Percentiles rank a stretch among this genome's conserved stretches.
Conservation (phyloP, 1,140 invertebrate genomes). For the Hylaeus volcanicus region DNA sequence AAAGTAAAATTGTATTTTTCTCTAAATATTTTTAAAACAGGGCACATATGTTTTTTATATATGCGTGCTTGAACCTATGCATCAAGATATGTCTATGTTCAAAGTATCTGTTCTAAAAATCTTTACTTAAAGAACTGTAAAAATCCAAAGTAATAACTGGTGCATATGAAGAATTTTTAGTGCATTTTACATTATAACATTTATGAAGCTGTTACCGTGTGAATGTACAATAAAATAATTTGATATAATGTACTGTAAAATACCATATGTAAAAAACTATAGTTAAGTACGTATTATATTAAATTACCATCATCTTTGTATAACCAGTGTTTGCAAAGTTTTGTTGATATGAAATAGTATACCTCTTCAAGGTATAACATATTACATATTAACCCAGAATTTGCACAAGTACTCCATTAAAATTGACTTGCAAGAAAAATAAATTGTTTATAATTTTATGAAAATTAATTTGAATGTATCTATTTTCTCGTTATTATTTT, state of each 20-base stretch:
- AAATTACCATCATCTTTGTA: constrained; percentile 57
- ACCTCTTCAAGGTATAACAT: constrained; percentile 1
- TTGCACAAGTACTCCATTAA: constrained; percentile 23
- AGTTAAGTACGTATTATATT: constrained; percentile 61
- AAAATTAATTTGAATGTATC: not conserved
- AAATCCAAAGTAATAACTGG: constrained; percentile 43
- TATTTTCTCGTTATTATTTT: not conserved
- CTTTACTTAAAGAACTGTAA: constrained; percentile 8
- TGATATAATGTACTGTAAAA: constrained; percentile 2
- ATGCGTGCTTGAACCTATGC: constrained; percentile 15
- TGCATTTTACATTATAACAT: not conserved
- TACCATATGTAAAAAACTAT: constrained; percentile 36
- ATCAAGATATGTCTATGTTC: constrained; percentile 21
- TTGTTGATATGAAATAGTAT: constrained; percentile 21
- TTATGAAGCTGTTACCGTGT: not conserved
- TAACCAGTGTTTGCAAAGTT: constrained; percentile 40
- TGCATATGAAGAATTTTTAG: constrained; percentile 15
- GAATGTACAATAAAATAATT: constrained; percentile 10
- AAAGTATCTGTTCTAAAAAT: constrained; percentile 22
- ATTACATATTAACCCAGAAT: constrained; percentile 32
- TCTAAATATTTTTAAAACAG: not conserved
- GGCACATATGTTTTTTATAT: constrained; percentile 1
- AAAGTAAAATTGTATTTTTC: constrained; percentile 3
- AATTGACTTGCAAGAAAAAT: constrained; percentile 5
- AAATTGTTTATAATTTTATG: not conserved